A percentile compares a stretch with the other conserved stretches of the same genome.
These are phyloP conservation scores for Seira musarum DNA, from an alignment of 2,888 invertebrate species.

Conservation along the genomic window DNA sequence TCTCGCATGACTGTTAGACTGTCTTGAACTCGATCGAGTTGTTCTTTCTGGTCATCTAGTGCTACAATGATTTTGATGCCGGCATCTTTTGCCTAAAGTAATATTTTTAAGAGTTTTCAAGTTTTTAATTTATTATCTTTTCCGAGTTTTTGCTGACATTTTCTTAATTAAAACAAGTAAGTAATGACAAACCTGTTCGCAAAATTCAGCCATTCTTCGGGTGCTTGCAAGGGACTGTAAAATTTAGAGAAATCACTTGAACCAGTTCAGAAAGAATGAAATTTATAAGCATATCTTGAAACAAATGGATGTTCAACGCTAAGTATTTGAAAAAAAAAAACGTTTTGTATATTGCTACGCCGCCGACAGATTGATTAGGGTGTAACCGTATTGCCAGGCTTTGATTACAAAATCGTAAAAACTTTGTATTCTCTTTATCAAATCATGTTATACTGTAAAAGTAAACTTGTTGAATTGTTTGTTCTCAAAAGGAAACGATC, in stretches of 20 bases:
- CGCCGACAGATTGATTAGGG: too few relatives aligned
- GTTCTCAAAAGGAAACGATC: too few relatives aligned
- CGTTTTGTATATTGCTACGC: too few relatives aligned
- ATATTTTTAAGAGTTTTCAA: background rate
- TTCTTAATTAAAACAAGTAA: background rate
- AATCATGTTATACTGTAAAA: too few relatives aligned
- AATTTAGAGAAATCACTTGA: too few relatives aligned
- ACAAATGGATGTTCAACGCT: background rate
- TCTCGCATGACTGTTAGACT: slow-evolving; percentile 54
- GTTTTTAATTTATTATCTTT: too few relatives aligned
- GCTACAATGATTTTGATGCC: slow-evolving; percentile 60
- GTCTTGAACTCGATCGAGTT: slow-evolving; percentile 56
- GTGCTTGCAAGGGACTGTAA: slow-evolving; percentile 54
- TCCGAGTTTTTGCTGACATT: background rate
- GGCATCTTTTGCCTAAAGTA: slow-evolving; percentile 54
- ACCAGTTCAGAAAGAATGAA: too few relatives aligned
- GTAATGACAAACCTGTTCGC: slow-evolving; percentile 45
- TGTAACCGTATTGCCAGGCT: background rate
- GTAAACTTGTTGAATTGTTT: too few relatives aligned
- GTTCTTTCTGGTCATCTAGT: slow-evolving; percentile 60
- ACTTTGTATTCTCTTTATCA: too few relatives aligned
- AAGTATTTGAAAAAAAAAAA: too few relatives aligned
- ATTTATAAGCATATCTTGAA: background rate
- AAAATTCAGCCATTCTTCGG: slow-evolving; percentile 54
- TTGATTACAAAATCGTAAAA: background rate